Base-by-base conservation (phyloP, 1,140 invertebrate genomes). In the Macrobrachium rosenbergii region DNA sequence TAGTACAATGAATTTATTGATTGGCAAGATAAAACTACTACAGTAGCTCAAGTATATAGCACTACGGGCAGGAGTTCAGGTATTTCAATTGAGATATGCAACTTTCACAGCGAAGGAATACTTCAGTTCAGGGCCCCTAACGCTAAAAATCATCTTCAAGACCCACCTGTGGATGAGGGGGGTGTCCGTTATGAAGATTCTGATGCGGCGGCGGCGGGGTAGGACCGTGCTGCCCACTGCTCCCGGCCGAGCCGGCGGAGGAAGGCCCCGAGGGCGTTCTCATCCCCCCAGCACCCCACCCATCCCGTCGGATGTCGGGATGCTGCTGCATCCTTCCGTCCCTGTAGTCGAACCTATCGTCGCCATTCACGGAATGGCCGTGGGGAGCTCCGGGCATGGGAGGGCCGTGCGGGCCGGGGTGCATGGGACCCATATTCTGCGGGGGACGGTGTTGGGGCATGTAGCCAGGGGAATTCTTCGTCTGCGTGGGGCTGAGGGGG, bases 381-480 rank as follows among this genome's bases (percentile, higher is more conserved):
- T 19, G 97, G 97, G 64, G 98, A 97, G 96, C 88, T 97, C 97
- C 87, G 97, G 93, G 79, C 98, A 92, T 10, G 96, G 97, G 92
- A 98, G 98, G 14, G 96, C 97, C 89, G 97, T 62, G 37, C 67
- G 69, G 81, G 82, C 87, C 60, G 62, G 23, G 87, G 64, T 23
- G 78, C 62, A 67, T 83, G 69, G n/a, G 75, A 77, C 17, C 59
- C 59, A 59, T 83, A 84, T 17, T 52, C 64, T 58, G 85, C 45
- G 81, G 86, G 14, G 77, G 76, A 10, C 81, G 82, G 19, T 72
- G 8, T 69, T 88, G 87, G 23, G 79, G 79, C 28, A 79, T 69
- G 43, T 88, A 81, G 23, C 87, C 79, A 3, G 87, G 83, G 16
- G 83, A 78, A 37, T 73, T 37, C 75, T 84, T 84, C 21, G 83